phyloP scores from a whole-genome alignment of 1,140 invertebrate genomes.

The Cryptotermes secundus region DNA sequence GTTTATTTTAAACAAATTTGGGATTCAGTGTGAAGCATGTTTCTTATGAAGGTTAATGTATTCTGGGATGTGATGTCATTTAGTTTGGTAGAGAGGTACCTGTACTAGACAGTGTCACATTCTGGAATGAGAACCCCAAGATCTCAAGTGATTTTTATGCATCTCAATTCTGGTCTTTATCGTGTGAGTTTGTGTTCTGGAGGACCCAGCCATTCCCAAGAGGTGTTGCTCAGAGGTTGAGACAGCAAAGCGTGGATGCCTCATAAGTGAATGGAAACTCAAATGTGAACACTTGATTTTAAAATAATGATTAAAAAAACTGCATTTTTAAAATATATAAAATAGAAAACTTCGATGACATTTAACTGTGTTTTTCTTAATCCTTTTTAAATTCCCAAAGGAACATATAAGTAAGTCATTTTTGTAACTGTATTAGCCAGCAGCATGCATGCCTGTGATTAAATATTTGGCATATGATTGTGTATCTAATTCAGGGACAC shows the following conservation, averaged over 20 bases:
- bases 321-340: not conserved
- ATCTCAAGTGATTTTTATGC: too few species aligned
- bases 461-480: too few species aligned
- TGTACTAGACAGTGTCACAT: too few species aligned
- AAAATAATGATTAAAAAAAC: not conserved
- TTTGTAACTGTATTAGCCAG: too few species aligned
- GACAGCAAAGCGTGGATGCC: not conserved
- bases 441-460: too few species aligned
- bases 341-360: conserved; percentile 1
- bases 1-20: conserved; percentile 5
- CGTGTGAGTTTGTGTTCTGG: not conserved
- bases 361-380: not conserved
- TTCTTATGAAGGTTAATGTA: too few species aligned
- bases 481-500: too few species aligned
- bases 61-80: too few species aligned
- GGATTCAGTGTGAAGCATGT: not conserved
- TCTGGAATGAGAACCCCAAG: too few species aligned
- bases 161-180: not conserved
- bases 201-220: not conserved
- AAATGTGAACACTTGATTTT: not conserved
- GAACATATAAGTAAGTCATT: too few species aligned
- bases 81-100: too few species aligned
- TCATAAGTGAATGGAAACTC: not conserved
- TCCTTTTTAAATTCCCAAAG: too few species aligned
- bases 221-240: not conserved